These are phyloP conservation scores for Morpho achilles DNA, from an alignment of 2,888 invertebrate species.

Conservation along the genomic window DNA sequence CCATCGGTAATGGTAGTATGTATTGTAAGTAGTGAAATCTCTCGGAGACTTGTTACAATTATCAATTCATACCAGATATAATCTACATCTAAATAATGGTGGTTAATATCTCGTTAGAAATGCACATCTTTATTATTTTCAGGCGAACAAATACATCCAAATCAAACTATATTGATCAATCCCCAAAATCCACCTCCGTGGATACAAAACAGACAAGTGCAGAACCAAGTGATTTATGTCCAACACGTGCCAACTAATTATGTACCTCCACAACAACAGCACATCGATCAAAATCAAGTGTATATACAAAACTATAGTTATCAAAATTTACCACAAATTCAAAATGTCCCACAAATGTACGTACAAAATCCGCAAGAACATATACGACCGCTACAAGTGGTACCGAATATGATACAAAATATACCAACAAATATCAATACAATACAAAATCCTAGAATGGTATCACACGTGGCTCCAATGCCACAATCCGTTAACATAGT, in stretches of 20 bases:
- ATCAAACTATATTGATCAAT: slow-evolving; percentile 60
- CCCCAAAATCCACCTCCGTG: slow-evolving; percentile 69
- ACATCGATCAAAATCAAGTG: slow-evolving; percentile 56
- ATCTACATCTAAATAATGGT: too few relatives aligned
- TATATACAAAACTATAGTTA: slow-evolving; percentile 55
- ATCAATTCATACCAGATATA: too few relatives aligned
- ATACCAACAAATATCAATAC: slow-evolving; percentile 23
- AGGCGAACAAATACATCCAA: slow-evolving; percentile 61
- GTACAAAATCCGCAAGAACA: slow-evolving; percentile 37
- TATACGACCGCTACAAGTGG: slow-evolving; percentile 27
- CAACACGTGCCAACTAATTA: slow-evolving; percentile 59
- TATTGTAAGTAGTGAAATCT: too few relatives aligned
- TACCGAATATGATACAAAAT: slow-evolving; percentile 28
- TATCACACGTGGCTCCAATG: slow-evolving; percentile 25
- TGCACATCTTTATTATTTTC: slow-evolving; percentile 30
- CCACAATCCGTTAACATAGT: slow-evolving; percentile 25
- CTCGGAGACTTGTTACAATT: too few relatives aligned
- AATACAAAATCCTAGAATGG: slow-evolving; percentile 27
- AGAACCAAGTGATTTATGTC: slow-evolving; percentile 61
- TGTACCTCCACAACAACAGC: slow-evolving; percentile 47
- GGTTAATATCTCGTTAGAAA: too few relatives aligned
- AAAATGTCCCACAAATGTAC: slow-evolving; percentile 53
- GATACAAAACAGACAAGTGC: slow-evolving; percentile 55
- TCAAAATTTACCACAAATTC: slow-evolving; percentile 45
- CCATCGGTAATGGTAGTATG: too few relatives aligned